Base-by-base conservation (phyloP, 2,888 invertebrate species). In the Drosophila neotestacea region DNA sequence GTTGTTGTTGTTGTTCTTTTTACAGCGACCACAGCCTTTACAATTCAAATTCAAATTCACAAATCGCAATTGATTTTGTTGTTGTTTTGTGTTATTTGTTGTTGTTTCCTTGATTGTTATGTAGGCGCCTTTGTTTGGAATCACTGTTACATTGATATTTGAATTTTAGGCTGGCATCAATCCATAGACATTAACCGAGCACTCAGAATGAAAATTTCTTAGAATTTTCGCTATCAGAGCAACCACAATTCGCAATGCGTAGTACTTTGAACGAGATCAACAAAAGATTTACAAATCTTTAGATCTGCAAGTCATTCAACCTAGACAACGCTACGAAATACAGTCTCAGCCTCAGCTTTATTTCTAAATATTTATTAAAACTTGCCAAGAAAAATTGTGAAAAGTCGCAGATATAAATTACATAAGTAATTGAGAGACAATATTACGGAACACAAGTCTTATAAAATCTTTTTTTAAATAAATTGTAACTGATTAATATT, bases 81-180 rank as follows among this genome's bases (percentile, higher is more conserved):
- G 11, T 42, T 39, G 11, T n/a, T 55, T 1, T 30, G 9, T 42
- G 9, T 42, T 6, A 6, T 1, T 32, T 62, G 30, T 47, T 51
- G 11, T 42, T 44, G 11, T 11, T 56, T 2, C 36, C 42, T 51
- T 6, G 11, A 13, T 32, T 60, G 68, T 65, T 68, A 64, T 70
- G 68, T 69, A 64, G 69, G 66, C 73, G 73, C 77, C 65, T 77
- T 73, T 70, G 66, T 73, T 62, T 58, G 38, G 36, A 66, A 60
- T 55, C 75, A 58, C 48, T 61, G 75, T 75, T 77, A 68, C 79
- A 51, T 65, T 81, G 89, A 51, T 77, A 79, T 86, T 81, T 86
- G 77, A 71, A 88, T 80, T 68, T 62, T 55, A 48, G 13, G 51
- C 55, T 75, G 78, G 70, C 84, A 86, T 83, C 88, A 87, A 85